These are phyloP conservation scores for Coregonus ussuriensis DNA, from an alignment of 2,797 vertebrate genomes.

Conservation along the genomic window DNA sequence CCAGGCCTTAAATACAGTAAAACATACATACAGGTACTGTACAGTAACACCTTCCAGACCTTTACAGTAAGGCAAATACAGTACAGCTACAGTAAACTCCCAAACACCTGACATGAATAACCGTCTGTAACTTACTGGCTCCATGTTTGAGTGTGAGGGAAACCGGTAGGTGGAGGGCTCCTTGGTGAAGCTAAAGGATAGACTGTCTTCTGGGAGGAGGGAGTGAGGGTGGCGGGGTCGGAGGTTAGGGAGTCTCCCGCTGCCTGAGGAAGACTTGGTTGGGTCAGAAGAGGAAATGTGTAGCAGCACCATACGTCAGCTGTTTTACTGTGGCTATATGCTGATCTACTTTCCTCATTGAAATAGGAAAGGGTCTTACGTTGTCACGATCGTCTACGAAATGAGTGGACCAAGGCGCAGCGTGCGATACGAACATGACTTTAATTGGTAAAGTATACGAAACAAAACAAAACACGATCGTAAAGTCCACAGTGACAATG, in stretches of 20 bases:
- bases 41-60: not conserved
- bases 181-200: not conserved
- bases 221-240: not conserved
- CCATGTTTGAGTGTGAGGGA: not conserved
- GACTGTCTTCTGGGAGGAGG: not conserved
- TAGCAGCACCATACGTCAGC: not conserved
- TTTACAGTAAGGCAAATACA: not conserved
- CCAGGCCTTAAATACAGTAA: no score
- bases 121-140: not conserved
- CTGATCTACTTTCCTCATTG: not conserved
- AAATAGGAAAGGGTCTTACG: not conserved
- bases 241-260: not conserved
- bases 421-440: no score
- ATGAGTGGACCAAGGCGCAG: no score
- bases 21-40: no score
- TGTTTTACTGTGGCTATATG: not conserved
- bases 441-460: no score
- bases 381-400: no score
- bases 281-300: not conserved
- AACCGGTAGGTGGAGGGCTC: not conserved
- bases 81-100: not conserved
- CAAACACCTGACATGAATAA: not conserved
- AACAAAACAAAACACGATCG: no score
- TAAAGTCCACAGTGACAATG: no score
- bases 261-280: no score